Base-by-base conservation (phyloP, 1,140 invertebrate genomes). In the Scaptomyza montana region DNA sequence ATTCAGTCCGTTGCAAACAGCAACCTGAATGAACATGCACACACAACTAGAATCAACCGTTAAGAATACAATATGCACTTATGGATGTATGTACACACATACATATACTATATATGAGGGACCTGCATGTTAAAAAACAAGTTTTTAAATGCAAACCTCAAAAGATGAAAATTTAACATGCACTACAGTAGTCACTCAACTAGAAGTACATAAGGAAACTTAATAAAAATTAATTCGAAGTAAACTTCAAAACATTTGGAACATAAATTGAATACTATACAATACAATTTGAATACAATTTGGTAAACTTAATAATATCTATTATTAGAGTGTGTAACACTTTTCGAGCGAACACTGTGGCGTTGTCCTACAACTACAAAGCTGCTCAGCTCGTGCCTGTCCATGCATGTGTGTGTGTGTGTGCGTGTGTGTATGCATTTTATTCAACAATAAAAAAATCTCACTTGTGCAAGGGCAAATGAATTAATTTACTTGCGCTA, bases 401-500 rank as follows among this genome's bases (percentile, higher is more conserved):
- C 5, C 8, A n/a, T 1, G 16, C 33, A 19, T 41, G 19, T 41
- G 55, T 13, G 55, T 13, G 55, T 13, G 8, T 46, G 41, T 57
- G 10, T 46, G 4, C 16, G 55, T 57, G 16, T 16, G 9, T 43
- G 54, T n/a, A 41, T 56, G 41, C 41, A 57, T 30, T 57, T 13
- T 30, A 30, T 13, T 30, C 19, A 25, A 41, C 9, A 41, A 21
- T 57, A 51, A 39, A 57, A 25, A 57, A 13, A 28, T 4, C 53
- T 55, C 53, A 41, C 16, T 55, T 41, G 53, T 62, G 74, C 81
- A 86, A 86, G 81, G 81, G 81, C 81, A 80, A 80, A 70, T 49
- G 71, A 87, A 87, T 87, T 63, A 82, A 82, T 87, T 87, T 54
- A 74, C 62, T 71, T 13, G 25, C 56, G 45, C 36, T 53, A 66